Evolutionary conservation across 2,797 vertebrate genomes (phyloP).

Genomic region (Gallinago nigripennis): DNA sequence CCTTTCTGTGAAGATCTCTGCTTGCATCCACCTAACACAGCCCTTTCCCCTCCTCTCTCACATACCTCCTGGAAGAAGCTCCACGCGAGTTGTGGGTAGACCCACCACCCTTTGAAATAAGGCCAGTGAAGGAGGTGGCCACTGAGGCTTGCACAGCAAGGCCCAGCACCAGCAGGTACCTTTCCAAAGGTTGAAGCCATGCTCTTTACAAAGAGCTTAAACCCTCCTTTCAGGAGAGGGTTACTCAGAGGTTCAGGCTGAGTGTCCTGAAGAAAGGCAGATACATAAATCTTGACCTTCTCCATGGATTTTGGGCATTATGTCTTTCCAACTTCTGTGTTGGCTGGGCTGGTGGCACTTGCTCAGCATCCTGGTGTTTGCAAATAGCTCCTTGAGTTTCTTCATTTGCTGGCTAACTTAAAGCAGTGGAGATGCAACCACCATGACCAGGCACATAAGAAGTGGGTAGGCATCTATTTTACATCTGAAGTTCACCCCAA

Average conservation of each 20-base stretch:
- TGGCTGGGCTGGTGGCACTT: neutral
- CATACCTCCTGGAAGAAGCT: neutral
- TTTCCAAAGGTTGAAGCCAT: neutral
- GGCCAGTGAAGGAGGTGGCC: neutral
- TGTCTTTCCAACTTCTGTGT: neutral
- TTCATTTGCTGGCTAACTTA: neutral
- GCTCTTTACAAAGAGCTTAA: neutral
- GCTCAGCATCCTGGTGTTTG: neutral
- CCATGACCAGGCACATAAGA: neutral
- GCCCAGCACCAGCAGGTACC: neutral
- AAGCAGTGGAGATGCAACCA: neutral
- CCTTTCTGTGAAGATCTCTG: neutral
- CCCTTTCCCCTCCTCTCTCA: neutral
- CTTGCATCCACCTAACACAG: rapidly evolving
- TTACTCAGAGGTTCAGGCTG: neutral
- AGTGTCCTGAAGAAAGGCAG: neutral
- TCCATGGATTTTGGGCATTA: neutral
- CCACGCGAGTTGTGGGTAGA: rapidly evolving
- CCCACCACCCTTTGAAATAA: neutral
- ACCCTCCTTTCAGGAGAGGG: neutral
- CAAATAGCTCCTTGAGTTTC: neutral
- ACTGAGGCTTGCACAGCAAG: neutral
- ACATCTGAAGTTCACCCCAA: neutral
- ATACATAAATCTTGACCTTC: neutral
- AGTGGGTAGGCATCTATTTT: neutral